phyloP scores from a whole-genome alignment of 2,113 vertebrate genomes.

The Ceyx margarethae region DNA sequence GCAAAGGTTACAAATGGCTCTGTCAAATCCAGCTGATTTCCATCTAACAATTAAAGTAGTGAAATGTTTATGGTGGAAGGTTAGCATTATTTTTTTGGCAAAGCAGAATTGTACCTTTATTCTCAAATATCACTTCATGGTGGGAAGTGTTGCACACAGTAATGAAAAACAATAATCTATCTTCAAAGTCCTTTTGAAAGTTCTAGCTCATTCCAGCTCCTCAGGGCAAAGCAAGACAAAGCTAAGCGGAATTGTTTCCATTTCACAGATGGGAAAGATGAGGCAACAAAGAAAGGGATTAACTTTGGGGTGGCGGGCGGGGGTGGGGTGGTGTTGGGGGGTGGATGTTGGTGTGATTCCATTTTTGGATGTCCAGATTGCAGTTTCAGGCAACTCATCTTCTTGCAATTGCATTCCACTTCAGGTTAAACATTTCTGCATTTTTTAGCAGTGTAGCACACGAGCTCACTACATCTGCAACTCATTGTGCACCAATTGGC shows the following conservation, averaged over 20 bases:
- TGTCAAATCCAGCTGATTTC: slow-evolving; percentile 38
- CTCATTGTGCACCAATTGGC: slow-evolving; percentile 32
- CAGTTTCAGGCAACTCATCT: not conserved
- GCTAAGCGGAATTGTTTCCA: slow-evolving; percentile 36
- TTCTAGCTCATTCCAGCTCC: slow-evolving; percentile 39
- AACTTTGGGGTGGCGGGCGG: not conserved
- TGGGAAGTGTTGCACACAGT: slow-evolving; percentile 5
- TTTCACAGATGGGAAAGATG: slow-evolving; percentile 55
- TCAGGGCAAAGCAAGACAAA: slow-evolving; percentile 43
- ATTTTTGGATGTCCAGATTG: not conserved
- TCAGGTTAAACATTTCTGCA: not conserved
- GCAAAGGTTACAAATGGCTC: not conserved
- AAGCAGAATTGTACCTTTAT: slow-evolving; percentile 21
- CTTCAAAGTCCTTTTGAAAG: slow-evolving; percentile 57
- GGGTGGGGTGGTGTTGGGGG: not conserved
- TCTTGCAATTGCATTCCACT: not conserved
- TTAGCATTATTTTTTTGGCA: not conserved
- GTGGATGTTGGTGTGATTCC: not conserved
- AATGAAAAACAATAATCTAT: slow-evolving; percentile 47
- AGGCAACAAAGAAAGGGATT: slow-evolving; percentile 41
- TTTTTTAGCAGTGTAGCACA: not conserved
- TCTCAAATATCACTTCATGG: slow-evolving; percentile 17
- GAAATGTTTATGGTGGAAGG: slow-evolving; percentile 10
- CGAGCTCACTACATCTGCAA: slow-evolving; percentile 58
- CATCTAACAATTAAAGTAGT: not conserved